Percentiles rank a stretch among this genome's conserved stretches.
phyloP scores from a whole-genome alignment of 2,113 vertebrate genomes.

The Fulica atra region DNA sequence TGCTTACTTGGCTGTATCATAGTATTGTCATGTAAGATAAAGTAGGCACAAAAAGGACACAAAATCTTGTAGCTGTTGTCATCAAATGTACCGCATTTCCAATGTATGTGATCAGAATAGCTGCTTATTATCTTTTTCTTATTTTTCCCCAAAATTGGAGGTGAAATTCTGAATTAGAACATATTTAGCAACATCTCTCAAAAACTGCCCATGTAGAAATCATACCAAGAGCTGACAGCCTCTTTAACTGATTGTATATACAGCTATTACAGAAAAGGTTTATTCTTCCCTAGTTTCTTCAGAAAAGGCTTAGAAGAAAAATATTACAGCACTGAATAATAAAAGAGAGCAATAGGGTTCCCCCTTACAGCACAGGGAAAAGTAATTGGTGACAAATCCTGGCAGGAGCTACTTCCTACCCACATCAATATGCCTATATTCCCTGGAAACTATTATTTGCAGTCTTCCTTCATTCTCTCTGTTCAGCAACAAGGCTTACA shows the following conservation, averaged over 20 bases:
- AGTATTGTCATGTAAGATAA: background rate
- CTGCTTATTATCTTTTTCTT: background rate
- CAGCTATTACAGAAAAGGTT: background rate
- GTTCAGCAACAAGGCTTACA: background rate
- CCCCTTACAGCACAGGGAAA: background rate
- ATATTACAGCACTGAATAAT: background rate
- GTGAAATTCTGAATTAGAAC: background rate
- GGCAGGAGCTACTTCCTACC: background rate
- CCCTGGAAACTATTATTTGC: background rate
- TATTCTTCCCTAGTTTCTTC: background rate
- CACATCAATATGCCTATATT: background rate
- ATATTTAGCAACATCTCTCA: background rate
- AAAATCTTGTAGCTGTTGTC: background rate
- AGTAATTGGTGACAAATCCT: conserved; percentile 6
- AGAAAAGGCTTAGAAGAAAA: background rate
- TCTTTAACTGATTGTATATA: background rate
- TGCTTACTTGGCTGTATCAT: background rate
- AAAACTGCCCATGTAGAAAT: background rate
- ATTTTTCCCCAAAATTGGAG: background rate
- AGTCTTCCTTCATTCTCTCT: background rate
- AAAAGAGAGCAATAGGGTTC: background rate
- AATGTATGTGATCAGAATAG: background rate
- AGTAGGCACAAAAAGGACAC: background rate
- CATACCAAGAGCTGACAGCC: background rate
- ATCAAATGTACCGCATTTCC: background rate